Percentiles rank a stretch among this genome's conserved stretches.
These are phyloP conservation scores for Microctenopoma steveboyesi DNA, from an alignment of 2,797 vertebrate species.

Conservation along the genomic window DNA sequence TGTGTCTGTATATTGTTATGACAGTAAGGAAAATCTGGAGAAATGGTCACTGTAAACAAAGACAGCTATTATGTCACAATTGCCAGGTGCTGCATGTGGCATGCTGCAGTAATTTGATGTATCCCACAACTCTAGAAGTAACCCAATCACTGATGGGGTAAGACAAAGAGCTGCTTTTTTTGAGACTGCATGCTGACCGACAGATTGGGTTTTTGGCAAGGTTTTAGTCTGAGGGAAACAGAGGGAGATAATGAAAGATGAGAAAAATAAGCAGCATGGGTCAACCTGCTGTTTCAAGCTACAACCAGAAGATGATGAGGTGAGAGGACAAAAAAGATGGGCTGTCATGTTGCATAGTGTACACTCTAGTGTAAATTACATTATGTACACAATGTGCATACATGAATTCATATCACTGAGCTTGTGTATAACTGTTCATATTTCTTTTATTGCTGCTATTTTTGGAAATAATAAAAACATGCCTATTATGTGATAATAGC, in stretches of 20 bases:
- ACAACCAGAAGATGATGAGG: constrained; percentile 8
- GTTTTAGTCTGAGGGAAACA: constrained; percentile 40
- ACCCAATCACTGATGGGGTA: constrained; percentile 17
- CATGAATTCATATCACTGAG: neutral
- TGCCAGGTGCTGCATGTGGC: constrained; percentile 37
- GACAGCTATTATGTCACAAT: constrained; percentile 43
- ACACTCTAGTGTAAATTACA: too few relatives aligned
- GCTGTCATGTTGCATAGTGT: neutral
- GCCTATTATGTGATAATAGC: constrained; percentile 6
- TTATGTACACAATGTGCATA: too few relatives aligned
- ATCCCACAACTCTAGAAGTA: constrained; percentile 24
- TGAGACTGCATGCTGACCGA: constrained; percentile 49
- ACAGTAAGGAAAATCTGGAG: neutral
- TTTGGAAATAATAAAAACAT: constrained; percentile 18
- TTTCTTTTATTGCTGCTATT: neutral
- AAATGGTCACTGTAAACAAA: constrained; percentile 33
- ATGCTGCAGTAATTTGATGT: constrained; percentile 40
- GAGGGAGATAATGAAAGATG: constrained; percentile 58
- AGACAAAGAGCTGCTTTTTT: constrained; percentile 33
- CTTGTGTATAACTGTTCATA: neutral
- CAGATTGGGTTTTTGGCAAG: constrained; percentile 55
- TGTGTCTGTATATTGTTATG: neutral
- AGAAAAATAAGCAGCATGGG: constrained; percentile 62
- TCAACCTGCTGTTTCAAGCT: constrained; percentile 50
- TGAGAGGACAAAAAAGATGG: constrained; percentile 5